Evolutionary conservation across 2,797 vertebrate genomes (phyloP).

Genomic region (Allochrocebus solatus): DNA sequence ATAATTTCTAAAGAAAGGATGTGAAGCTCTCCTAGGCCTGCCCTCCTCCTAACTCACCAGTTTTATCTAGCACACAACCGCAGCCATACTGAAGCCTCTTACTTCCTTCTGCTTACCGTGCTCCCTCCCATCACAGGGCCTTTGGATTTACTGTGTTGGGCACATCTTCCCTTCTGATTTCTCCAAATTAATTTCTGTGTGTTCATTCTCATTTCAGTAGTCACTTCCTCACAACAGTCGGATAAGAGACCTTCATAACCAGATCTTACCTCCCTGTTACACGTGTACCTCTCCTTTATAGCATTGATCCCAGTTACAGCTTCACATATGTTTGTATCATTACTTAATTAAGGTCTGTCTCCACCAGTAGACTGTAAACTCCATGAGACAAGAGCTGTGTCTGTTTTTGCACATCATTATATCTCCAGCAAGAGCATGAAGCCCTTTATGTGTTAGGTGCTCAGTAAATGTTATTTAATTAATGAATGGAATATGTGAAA

Average conservation of each 20-base stretch:
- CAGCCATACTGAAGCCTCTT: fast-evolving
- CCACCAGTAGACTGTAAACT: neutral
- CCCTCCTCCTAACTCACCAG: neutral
- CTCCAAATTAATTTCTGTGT: neutral
- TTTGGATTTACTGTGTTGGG: neutral
- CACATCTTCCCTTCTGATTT: neutral
- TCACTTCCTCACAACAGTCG: neutral
- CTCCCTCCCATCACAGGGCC: no score
- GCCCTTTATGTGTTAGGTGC: neutral
- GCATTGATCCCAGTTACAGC: neutral
- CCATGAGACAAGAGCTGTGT: neutral
- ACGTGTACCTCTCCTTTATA: fast-evolving
- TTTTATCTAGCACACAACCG: neutral
- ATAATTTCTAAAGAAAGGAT: neutral
- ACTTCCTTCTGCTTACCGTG: neutral
- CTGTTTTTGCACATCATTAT: neutral
- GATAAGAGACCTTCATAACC: neutral
- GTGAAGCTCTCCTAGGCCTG: neutral
- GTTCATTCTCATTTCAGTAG: neutral
- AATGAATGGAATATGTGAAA: neutral
- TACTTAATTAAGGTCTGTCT: neutral
- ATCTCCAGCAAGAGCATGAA: neutral
- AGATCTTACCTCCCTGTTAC: neutral
- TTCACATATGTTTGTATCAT: neutral
- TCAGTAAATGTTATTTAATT: neutral